Evolutionary conservation across 2,888 invertebrate genomes (phyloP).

Genomic region (Morpho helenor): DNA sequence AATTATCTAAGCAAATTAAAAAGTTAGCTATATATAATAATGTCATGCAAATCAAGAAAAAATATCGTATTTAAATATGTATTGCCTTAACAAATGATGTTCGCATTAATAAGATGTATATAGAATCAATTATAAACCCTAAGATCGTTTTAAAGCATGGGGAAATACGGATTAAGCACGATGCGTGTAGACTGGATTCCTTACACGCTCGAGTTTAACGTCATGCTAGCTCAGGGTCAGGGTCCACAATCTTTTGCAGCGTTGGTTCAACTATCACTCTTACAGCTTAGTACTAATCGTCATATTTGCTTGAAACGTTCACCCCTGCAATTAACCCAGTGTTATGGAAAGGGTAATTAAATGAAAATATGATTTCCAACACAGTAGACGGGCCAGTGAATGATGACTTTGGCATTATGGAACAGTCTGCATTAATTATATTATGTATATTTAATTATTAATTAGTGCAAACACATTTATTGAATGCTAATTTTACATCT

Average conservation of each 20-base stretch:
- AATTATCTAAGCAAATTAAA: no score
- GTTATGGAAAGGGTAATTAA: constrained; percentile 14
- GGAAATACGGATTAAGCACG: constrained; percentile 14
- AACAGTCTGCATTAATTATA: no score
- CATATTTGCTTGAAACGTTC: constrained; percentile 5
- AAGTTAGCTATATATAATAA: no score
- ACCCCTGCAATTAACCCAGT: constrained; percentile 1
- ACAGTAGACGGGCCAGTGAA: constrained; percentile 5
- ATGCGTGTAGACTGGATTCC: constrained; percentile 25
- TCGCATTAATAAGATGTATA: no score
- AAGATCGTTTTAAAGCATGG: constrained; percentile 4
- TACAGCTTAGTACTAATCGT: constrained; percentile 4
- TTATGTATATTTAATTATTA: no score
- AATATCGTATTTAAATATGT: no score
- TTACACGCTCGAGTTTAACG: constrained; percentile 20
- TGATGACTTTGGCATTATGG: background rate
- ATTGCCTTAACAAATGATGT: no score
- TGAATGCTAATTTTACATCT: no score
- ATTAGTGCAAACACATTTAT: no score
- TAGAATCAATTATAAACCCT: no score
- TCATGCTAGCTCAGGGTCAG: constrained; percentile 26
- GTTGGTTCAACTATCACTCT: constrained; percentile 12
- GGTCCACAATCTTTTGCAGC: constrained; percentile 11
- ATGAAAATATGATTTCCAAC: constrained; percentile 9
- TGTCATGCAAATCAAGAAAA: no score